Evolutionary conservation across 1,140 invertebrate species (phyloP), one percentile per base, ranked within the genome.

Genomic region (Euura lappo): DNA sequence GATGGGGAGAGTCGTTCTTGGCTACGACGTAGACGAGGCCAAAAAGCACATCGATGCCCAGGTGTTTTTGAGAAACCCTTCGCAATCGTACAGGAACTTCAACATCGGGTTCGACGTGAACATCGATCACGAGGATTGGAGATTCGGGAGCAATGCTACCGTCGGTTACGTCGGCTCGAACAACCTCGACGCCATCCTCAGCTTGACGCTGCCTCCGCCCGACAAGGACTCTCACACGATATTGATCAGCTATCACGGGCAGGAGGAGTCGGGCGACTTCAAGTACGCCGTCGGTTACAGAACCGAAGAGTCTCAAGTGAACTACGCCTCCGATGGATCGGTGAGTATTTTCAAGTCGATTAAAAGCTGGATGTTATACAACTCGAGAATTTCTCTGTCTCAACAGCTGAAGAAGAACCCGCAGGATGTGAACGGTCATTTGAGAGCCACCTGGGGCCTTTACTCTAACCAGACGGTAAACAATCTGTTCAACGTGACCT

Each of bases 161-260:
- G 78, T 91, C 43, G 86, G 87, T 4, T 78, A 89, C 6, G 82
- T 84, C 66, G 82, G 87, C 75, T 78, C 86, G 10, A 83, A 89
- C 44, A 88, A 89, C 44, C 77, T 91, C 1, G 89, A 89, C 70
- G 84, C 90, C 2, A 77, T 89, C 1, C 83, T 91, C 1, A 87
- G 89, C 74, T 80, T 91, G 1, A 89, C 89, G 69, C 80, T 93
- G 2, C 92, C 92, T 3, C 89, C 91, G 68, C 91, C 90, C 2
- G 88, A 91, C 72, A 87, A 90, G 42, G 92, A 92, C 69, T 85
- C 90, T 4, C 92, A 93, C 79, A 89, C 89, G 42, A 73, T 93
- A 2, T 82, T 87, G 60, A 80, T 91, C 0, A 89, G 88, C 8
- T 86, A 88, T 74, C 81, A 87, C 46, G 88, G 85, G 2, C 79